A percentile compares a stretch with the other conserved stretches of the same genome.
Conservation (phyloP, 2,113 vertebrate species). For the Aptenodytes forsteri region DNA sequence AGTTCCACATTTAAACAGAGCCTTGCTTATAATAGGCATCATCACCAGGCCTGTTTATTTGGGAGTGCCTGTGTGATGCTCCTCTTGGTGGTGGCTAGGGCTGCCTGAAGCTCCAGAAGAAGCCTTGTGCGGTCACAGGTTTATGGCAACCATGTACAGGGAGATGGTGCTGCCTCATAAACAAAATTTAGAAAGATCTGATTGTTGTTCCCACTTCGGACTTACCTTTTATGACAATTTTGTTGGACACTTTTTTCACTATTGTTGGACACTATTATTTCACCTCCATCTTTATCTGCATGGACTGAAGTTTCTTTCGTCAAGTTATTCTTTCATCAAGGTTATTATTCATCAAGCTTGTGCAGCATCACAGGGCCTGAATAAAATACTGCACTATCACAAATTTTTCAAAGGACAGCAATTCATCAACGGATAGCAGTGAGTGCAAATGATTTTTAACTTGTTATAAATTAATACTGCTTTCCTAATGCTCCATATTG, state of each 20-base stretch:
- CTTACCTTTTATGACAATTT: neutral
- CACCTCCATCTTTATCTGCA: neutral
- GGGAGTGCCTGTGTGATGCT: neutral
- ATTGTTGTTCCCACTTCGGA: neutral
- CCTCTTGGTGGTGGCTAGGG: neutral
- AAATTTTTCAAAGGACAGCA: neutral
- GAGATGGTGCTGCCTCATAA: neutral
- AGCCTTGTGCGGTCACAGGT: neutral
- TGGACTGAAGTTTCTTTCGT: neutral
- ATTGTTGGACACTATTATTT: neutral
- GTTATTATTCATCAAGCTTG: neutral
- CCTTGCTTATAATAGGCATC: neutral
- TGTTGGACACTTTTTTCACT: neutral
- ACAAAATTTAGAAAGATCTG: neutral
- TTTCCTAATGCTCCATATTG: neutral
- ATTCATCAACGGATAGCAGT: neutral
- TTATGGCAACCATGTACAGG: neutral
- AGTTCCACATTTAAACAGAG: neutral
- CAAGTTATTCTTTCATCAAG: neutral
- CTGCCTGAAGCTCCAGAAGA: neutral
- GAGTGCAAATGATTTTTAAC: neutral
- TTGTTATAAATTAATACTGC: neutral
- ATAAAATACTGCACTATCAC: neutral
- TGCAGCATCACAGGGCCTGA: rapidly evolving
- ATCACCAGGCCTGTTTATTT: neutral